These are phyloP conservation scores for Podabrus alpinus DNA, from an alignment of 2,888 invertebrate species.

Conservation along the genomic window DNA sequence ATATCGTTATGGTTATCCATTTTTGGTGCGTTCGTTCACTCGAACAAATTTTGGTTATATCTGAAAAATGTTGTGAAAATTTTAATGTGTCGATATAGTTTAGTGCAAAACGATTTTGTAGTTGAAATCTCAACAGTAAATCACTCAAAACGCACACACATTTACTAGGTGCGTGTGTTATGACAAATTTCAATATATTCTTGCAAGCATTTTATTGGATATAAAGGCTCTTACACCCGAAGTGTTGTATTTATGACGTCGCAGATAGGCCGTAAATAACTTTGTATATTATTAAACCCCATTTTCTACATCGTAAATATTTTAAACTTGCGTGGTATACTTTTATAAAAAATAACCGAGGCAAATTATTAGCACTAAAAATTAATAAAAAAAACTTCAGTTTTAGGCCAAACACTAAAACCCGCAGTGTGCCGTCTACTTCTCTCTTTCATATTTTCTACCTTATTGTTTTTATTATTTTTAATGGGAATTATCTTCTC, in stretches of 20 bases:
- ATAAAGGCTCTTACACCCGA: conserved; percentile 9
- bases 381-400: background rate
- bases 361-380: background rate
- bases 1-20: conserved; percentile 1
- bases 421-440: too few species aligned
- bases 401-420: too few species aligned
- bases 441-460: too few species aligned
- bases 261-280: conserved; percentile 23
- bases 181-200: conserved; percentile 3
- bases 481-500: too few species aligned
- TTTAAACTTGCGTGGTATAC: conserved; percentile 4
- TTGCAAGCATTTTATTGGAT: conserved; percentile 15
- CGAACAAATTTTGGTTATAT: conserved; percentile 3
- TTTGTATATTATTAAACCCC: conserved; percentile 19
- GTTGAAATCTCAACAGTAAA: background rate
- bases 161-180: background rate
- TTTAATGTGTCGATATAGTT: background rate
- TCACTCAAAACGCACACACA: background rate
- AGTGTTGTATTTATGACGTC: conserved; percentile 17
- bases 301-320: conserved; percentile 18
- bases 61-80: background rate
- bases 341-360: background rate
- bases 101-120: background rate
- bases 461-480: too few species aligned
- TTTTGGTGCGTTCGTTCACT: background rate